A percentile compares a stretch with the other conserved stretches of the same genome.
phyloP scores from a whole-genome alignment of 2,797 vertebrate species.

The Enteromius anoplus region DNA sequence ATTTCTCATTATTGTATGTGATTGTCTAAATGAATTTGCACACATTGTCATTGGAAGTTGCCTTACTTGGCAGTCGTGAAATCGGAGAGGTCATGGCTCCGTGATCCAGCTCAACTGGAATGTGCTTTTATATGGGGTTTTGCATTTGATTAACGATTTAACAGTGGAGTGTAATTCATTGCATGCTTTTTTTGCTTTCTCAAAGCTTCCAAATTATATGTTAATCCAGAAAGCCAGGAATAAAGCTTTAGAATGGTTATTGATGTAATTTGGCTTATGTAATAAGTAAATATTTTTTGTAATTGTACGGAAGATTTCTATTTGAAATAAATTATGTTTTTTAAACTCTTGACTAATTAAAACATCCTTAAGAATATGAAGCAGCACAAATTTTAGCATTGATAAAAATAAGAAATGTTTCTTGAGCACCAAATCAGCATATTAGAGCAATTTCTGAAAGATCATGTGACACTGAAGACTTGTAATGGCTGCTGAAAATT shows the following conservation, averaged over 20 bases:
- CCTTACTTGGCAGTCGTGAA: slow-evolving; percentile 36
- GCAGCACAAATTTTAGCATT: neutral
- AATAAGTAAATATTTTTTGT: too few relatives aligned
- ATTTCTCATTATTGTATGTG: slow-evolving; percentile 6
- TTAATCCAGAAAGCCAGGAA: neutral
- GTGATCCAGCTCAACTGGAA: slow-evolving; percentile 50
- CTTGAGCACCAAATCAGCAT: neutral
- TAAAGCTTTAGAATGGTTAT: neutral
- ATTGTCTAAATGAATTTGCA: slow-evolving; percentile 40
- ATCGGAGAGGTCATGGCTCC: slow-evolving; percentile 33
- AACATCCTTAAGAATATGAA: neutral
- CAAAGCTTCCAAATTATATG: neutral
- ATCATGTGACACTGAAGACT: neutral
- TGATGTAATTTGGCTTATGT: neutral
- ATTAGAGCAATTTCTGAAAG: neutral
- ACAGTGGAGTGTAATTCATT: slow-evolving; percentile 33
- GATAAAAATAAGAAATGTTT: neutral
- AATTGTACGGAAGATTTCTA: neutral
- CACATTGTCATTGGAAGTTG: slow-evolving; percentile 32
- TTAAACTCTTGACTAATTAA: neutral
- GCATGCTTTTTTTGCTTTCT: slow-evolving; percentile 13
- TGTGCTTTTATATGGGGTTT: slow-evolving; percentile 37
- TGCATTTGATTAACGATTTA: slow-evolving; percentile 45
- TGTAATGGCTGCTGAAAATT: neutral
- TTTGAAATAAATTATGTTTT: neutral